phyloP scores from a whole-genome alignment of 2,113 vertebrate genomes.

The Rhinogobius similis region DNA sequence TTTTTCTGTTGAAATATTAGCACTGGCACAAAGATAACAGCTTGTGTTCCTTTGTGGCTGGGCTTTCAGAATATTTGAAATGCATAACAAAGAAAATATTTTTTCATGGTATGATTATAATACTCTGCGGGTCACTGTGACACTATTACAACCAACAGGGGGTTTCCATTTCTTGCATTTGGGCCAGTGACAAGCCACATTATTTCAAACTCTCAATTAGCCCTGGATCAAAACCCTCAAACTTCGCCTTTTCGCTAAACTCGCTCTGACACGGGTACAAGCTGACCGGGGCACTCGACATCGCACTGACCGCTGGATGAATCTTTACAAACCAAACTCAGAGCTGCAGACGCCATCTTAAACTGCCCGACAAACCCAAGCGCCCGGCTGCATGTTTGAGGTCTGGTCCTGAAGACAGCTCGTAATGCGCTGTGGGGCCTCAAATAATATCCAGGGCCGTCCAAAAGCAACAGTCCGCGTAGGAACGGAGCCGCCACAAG shows the following conservation, averaged over 20 bases:
- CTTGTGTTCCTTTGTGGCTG: background rate
- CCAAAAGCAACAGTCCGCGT: constrained; percentile 68
- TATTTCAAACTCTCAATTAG: constrained; percentile 14
- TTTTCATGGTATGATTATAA: background rate
- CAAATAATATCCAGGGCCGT: constrained; percentile 44
- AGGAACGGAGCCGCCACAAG: constrained; percentile 46
- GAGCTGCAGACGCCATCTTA: constrained; percentile 20
- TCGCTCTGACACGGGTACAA: constrained; percentile 7
- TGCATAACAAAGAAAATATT: background rate
- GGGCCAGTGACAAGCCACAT: constrained; percentile 28
- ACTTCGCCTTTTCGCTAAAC: constrained; percentile 25
- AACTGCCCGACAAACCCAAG: constrained; percentile 9
- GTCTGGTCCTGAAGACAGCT: constrained; percentile 30
- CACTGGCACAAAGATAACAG: background rate
- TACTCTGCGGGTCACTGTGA: constrained; percentile 6
- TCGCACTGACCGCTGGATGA: constrained; percentile 30
- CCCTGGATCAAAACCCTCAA: constrained; percentile 16
- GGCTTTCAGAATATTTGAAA: background rate
- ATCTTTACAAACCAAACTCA: constrained; percentile 19
- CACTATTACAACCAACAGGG: background rate
- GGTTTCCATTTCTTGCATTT: constrained; percentile 24
- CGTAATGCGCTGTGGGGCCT: constrained; percentile 38
- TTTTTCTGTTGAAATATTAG: background rate
- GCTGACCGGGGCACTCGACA: constrained; percentile 29
- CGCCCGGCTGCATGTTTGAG: constrained; percentile 35